Evolutionary conservation across 2,113 vertebrate species (phyloP), one percentile per base, ranked within the genome.

Genomic region (Corydoras maculifer): DNA sequence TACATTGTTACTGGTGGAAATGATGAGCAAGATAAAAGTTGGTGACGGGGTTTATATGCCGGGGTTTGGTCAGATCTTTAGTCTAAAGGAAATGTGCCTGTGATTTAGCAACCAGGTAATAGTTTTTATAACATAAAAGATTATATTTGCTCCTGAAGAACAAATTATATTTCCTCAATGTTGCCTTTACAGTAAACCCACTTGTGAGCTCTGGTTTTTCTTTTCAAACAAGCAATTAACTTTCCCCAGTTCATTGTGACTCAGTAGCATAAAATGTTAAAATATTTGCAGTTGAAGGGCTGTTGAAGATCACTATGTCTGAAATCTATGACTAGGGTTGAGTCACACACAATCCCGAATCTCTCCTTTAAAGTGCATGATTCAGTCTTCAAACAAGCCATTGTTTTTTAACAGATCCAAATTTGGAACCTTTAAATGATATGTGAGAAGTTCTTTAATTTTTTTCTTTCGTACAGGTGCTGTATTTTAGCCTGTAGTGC

Each of bases 401-500:
- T 25, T 25, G 18, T 25, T 25, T 25, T 25, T 25, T 25, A 25
- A 25, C 18, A 25, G 18, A 25, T 25, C 2, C 18, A 25, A 25
- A 2, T 25, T 25, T 25, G 18, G 18, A 25, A 25, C 18, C 18
- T 25, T 25, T 25, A 25, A 25, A 25, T 25, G 18, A 25, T 25
- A 25, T 25, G 18, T 25, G 18, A 25, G 18, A 25, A 25, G 18
- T 25, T 25, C 18, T 25, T 25, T 25, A 25, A 25, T 79, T 11
- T 68, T 9, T 66, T 9, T 78, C 49, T 63, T 18, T 5, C 10
- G 35, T 48, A 69, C 62, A 99, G 96, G 88, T 98, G 97, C 79
- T 98, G 94, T 49, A 95, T 98, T 57, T 90, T 99, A 64, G 95
- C 95, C 0, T 96, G 97, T 65, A 99, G 96, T 60, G 91, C 95